Evolutionary conservation across 1,140 invertebrate species (phyloP).

Genomic region (Goniozus legneri): DNA sequence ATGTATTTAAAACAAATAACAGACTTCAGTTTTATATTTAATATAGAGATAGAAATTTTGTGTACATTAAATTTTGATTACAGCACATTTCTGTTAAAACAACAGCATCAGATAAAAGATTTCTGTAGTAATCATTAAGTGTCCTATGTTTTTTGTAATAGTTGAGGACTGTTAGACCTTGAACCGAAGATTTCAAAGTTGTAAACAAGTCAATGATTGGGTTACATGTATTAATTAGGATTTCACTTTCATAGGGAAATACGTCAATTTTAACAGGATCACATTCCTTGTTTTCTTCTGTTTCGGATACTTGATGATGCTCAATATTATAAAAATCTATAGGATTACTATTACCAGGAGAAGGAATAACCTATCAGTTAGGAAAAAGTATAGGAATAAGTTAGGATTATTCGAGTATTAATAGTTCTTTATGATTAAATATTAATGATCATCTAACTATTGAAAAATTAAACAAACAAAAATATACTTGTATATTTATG

Average conservation of each 20-base stretch:
- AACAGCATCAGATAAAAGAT: neutral
- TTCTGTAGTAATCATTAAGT: neutral
- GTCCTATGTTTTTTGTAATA: neutral
- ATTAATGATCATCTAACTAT: neutral
- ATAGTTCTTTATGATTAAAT: neutral
- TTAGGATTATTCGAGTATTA: neutral
- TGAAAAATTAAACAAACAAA: neutral
- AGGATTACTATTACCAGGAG: neutral
- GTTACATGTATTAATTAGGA: neutral
- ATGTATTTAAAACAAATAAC: neutral
- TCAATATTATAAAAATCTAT: neutral
- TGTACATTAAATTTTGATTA: neutral
- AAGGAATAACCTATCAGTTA: neutral
- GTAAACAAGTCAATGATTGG: neutral
- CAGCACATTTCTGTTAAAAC: neutral
- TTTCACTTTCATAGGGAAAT: neutral
- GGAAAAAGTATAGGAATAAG: neutral
- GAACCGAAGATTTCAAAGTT: neutral
- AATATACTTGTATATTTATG: neutral
- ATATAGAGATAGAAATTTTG: neutral
- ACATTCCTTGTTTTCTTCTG: neutral
- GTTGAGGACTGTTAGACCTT: neutral
- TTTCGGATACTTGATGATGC: neutral
- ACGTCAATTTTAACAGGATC: neutral
- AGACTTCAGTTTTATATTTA: neutral